Evolutionary conservation across 2,113 vertebrate genomes (phyloP), one percentile per base, ranked within the genome.

Genomic region (Eonycteris spelaea): DNA sequence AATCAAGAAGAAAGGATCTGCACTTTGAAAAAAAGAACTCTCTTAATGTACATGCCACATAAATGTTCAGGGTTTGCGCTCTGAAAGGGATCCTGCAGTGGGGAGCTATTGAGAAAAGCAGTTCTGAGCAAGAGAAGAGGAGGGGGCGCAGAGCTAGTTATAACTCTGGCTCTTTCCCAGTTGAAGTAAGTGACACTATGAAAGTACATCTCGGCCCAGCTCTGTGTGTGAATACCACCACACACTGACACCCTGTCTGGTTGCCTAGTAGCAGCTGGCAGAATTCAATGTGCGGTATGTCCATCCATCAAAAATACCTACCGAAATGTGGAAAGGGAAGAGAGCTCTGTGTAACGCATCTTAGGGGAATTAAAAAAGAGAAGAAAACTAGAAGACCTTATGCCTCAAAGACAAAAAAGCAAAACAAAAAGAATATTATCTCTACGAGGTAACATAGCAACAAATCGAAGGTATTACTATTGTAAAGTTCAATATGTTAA

Each of bases 141-240:
- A 21, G 75, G 59, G 38, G 8, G 5, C 26, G 67, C 75, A 85
- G 61, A 90, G 55, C 77, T 61, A 91, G 77, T 75, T 92, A 63
- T 53, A 40, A 94, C 79, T 88, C 95, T 95, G 94, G 51, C 68
- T 95, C 74, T 95, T 93, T 38, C 94, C 84, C 90, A 85, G 78
- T 80, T 83, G 97, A 97, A 91, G 95, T 96, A 97, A 97, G 68
- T 91, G 96, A 97, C 92, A 97, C 92, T 53, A 84, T 85, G 79
- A 86, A 96, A 96, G 78, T 82, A 28, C 6, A 24, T 87, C 79
- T 79, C 43, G 94, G 79, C 88, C 82, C 15, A 63, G 45, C 77
- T 93, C 78, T 63, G 59, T 78, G 26, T 95, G 85, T 70, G 94
- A 94, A 92, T 68, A 78, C 65, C 61, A 24, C 75, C 45, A 45